Percentiles rank a stretch among this genome's conserved stretches.
Conservation (phyloP, 2,888 invertebrate genomes). For the Chymomyza amoena region DNA sequence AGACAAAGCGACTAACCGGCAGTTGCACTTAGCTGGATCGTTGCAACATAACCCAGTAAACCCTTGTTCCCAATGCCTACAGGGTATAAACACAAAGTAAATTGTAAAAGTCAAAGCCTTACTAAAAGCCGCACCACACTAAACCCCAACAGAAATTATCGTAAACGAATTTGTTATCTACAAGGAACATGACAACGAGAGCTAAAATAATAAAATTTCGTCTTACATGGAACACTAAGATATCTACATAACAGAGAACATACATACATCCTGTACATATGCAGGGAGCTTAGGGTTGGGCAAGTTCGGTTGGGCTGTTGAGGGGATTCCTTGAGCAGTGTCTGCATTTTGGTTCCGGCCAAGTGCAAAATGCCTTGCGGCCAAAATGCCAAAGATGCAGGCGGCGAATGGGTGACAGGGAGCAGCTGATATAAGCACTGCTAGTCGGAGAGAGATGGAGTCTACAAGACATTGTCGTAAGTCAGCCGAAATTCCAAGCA, state of each 20-base stretch:
- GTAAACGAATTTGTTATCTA: constrained; percentile 31
- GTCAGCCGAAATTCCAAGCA: not conserved
- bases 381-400: not conserved
- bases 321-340: not conserved
- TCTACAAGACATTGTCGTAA: not conserved
- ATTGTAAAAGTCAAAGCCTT: not conserved
- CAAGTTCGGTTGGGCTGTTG: not conserved
- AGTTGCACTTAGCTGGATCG: too few relatives aligned
- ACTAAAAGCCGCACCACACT: not conserved
- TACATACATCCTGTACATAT: not conserved
- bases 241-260: not conserved
- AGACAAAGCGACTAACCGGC: too few relatives aligned
- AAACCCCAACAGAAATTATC: constrained; percentile 21
- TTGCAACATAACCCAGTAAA: too few relatives aligned
- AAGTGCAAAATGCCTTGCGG: not conserved
- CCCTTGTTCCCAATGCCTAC: too few relatives aligned
- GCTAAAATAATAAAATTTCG: constrained; percentile 31
- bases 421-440: not conserved
- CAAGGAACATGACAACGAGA: constrained; percentile 22
- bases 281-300: not conserved
- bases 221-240: constrained; percentile 5
- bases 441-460: not conserved
- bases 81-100: constrained; percentile 1
- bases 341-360: not conserved
- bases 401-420: not conserved